phyloP scores from a whole-genome alignment of 30 jellyfish, hydroid and myxozoan species.

The Aurelia aurita complex sp. Pacific region DNA sequence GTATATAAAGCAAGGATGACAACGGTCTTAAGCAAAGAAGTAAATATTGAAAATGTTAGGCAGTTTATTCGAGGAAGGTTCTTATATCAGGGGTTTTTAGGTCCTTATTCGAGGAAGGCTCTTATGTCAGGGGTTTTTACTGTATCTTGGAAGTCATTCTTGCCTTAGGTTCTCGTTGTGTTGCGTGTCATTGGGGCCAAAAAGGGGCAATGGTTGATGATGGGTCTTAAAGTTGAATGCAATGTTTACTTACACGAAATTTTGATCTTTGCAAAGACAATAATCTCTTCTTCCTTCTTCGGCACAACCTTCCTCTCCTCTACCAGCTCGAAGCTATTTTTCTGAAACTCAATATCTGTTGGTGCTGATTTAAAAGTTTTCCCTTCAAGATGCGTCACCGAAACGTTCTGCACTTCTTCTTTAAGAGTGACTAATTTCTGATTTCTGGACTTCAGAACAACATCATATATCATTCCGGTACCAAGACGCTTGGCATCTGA shows the following conservation, averaged over 20 bases:
- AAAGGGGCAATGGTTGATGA: not conserved
- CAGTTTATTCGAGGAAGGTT: too few species aligned
- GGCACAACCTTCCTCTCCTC: slow-evolving; percentile 38
- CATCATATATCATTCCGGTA: not conserved
- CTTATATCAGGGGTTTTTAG: too few species aligned
- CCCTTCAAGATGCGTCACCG: slow-evolving; percentile 38
- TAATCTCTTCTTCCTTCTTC: slow-evolving; percentile 30
- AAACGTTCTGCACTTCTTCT: not conserved
- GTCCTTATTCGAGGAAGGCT: too few species aligned
- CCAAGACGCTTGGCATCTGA: slow-evolving; percentile 34
- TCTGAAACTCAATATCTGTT: not conserved
- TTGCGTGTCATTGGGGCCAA: not conserved
- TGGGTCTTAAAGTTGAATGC: not conserved
- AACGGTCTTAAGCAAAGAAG: too few species aligned
- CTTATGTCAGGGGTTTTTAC: too few species aligned
- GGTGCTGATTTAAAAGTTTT: not conserved
- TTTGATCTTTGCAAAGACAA: slow-evolving; percentile 31
- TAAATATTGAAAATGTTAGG: too few species aligned
- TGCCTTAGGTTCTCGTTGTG: not conserved
- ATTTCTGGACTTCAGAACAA: not conserved
- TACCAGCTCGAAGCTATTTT: slow-evolving; percentile 26
- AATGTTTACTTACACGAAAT: slow-evolving; percentile 5
- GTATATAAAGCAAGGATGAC: too few species aligned
- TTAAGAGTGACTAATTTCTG: not conserved
- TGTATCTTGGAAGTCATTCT: not conserved